A percentile compares a stretch with the other conserved stretches of the same genome.
Evolutionary conservation across 2,113 vertebrate species (phyloP).

Genomic region (Microcebus murinus): DNA sequence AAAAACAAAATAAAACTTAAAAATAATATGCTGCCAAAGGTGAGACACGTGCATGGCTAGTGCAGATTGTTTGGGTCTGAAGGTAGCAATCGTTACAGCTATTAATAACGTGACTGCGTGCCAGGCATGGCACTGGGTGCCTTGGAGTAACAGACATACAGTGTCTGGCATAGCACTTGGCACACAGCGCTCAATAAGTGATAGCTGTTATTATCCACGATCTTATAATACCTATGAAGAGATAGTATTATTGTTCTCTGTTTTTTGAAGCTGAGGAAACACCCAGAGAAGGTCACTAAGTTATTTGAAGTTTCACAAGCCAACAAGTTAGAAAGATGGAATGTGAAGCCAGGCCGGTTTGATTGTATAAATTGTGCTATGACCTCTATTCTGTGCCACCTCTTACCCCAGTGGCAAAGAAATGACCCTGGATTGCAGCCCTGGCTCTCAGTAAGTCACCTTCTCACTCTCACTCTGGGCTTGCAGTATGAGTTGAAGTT

Average conservation of each 20-base stretch:
- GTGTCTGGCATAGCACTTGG: neutral
- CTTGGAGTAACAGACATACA: neutral
- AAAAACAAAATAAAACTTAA: neutral
- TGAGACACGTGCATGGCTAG: neutral
- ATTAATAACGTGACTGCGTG: neutral
- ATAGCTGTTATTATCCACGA: neutral
- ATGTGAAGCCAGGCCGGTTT: too few species aligned
- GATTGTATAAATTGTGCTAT: fast-evolving
- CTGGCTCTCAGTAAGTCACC: neutral
- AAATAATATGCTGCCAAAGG: neutral
- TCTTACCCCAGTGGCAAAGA: neutral
- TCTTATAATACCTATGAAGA: neutral
- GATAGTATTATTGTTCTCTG: neutral
- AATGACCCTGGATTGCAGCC: too few species aligned
- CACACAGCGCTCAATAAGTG: neutral
- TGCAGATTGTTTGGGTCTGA: fast-evolving
- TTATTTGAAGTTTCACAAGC: neutral
- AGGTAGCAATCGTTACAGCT: fast-evolving
- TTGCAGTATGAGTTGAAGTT: neutral
- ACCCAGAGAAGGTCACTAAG: neutral
- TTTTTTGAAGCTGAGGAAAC: neutral
- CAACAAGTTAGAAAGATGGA: neutral
- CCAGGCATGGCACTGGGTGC: neutral
- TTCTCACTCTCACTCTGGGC: too few species aligned
- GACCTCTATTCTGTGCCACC: neutral